Evolutionary conservation across 2,888 invertebrate genomes (phyloP).

Genomic region (Palloptera scutellata): DNA sequence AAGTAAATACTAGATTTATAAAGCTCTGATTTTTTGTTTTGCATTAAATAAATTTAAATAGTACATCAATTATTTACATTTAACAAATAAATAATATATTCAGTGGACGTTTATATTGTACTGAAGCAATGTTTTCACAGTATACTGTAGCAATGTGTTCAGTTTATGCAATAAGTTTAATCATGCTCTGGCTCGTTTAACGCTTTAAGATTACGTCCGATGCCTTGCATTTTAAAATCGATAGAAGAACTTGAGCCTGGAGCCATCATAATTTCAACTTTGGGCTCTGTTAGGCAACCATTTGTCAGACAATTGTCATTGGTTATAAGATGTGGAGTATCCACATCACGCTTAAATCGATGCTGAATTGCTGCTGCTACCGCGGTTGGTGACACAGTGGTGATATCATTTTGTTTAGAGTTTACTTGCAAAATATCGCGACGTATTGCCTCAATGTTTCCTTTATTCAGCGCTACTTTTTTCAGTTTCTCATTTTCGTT

Average conservation of each 20-base stretch:
- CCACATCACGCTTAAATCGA: constrained; percentile 46
- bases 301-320: constrained; percentile 33
- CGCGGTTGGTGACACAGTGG: background rate
- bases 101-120: constrained; percentile 21
- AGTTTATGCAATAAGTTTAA: background rate
- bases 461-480: constrained; percentile 27
- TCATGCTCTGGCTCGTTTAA: constrained; percentile 45
- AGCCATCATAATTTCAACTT: constrained; percentile 41
- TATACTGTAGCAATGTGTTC: background rate
- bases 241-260: constrained; percentile 34
- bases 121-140: constrained; percentile 19
- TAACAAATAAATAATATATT: constrained; percentile 4
- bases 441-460: constrained; percentile 56
- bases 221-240: constrained; percentile 48
- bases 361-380: constrained; percentile 6
- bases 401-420: constrained; percentile 24
- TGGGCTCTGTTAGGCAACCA: constrained; percentile 52
- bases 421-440: constrained; percentile 56
- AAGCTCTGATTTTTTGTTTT: too few species aligned
- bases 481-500: background rate
- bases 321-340: constrained; percentile 28
- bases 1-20: too few species aligned
- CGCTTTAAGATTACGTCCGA: constrained; percentile 60
- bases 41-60: constrained; percentile 4
- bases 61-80: background rate